phyloP scores from a whole-genome alignment of 2,888 invertebrate species.

The Hyppa rectilinea region DNA sequence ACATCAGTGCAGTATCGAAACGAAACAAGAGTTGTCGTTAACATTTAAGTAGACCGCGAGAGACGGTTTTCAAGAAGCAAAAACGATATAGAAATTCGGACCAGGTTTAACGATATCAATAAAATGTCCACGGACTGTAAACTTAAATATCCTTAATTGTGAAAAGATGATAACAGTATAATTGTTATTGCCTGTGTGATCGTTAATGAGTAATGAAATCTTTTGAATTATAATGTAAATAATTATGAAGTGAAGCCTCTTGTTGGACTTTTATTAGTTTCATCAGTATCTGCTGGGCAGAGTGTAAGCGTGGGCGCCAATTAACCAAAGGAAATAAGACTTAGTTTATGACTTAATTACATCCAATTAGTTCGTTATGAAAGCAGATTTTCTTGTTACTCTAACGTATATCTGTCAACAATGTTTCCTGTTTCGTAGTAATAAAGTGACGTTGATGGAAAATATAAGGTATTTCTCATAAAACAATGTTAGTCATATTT shows the following conservation, averaged over 20 bases:
- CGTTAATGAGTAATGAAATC: conserved; percentile 37
- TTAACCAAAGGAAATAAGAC: conserved; percentile 61
- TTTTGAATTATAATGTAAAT: conserved; percentile 30
- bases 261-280: conserved; percentile 33
- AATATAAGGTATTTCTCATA: conserved; percentile 40
- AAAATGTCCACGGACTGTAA: conserved; percentile 44
- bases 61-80: conserved; percentile 15
- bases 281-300: conserved; percentile 34
- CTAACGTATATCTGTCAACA: conserved; percentile 44
- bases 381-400: conserved; percentile 56
- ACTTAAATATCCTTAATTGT: conserved; percentile 42
- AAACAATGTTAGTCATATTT: conserved; percentile 45
- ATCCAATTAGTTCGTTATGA: conserved; percentile 61
- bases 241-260: conserved; percentile 19
- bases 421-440: conserved; percentile 53
- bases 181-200: conserved; percentile 39
- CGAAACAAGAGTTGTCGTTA: not conserved
- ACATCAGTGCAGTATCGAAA: not conserved
- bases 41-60: conserved; percentile 10
- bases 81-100: conserved; percentile 19
- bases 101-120: conserved; percentile 33
- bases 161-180: conserved; percentile 43
- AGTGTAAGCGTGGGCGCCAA: conserved; percentile 48
- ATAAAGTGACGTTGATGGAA: conserved; percentile 45
- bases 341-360: conserved; percentile 57